These are phyloP conservation scores for Leptopilina boulardi DNA, from an alignment of 1,140 invertebrate genomes.

Conservation along the genomic window DNA sequence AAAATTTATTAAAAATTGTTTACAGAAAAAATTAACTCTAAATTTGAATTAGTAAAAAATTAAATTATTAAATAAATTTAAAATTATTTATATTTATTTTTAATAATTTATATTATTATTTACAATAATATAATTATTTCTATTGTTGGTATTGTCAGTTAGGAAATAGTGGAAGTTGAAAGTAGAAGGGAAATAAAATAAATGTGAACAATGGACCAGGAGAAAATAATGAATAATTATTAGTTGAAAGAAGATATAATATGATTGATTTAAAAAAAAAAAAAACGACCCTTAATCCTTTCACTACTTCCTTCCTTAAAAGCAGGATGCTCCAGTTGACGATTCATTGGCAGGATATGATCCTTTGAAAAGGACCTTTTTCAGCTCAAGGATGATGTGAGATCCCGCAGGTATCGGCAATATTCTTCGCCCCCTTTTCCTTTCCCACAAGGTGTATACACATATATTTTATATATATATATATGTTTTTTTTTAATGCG, in stretches of 20 bases:
- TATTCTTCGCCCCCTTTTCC: background rate
- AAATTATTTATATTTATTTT: too few species aligned
- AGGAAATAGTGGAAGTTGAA: too few species aligned
- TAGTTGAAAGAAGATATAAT: background rate
- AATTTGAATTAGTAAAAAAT: too few species aligned
- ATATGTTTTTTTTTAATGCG: slow-evolving; percentile 62
- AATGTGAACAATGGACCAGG: too few species aligned
- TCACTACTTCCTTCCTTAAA: slow-evolving; percentile 11
- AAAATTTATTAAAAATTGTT: too few species aligned
- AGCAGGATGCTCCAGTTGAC: slow-evolving; percentile 9
- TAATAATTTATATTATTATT: too few species aligned
- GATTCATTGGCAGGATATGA: slow-evolving; percentile 13
- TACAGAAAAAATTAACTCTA: too few species aligned
- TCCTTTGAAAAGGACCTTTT: background rate
- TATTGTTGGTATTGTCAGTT: too few species aligned
- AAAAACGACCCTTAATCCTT: background rate
- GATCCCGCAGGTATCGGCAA: background rate
- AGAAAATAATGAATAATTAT: too few species aligned
- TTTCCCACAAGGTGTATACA: slow-evolving; percentile 24
- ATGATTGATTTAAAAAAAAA: background rate
- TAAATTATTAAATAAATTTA: too few species aligned
- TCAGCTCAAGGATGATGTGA: background rate
- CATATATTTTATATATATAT: slow-evolving; percentile 66
- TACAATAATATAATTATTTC: too few species aligned
- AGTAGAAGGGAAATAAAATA: too few species aligned